Evolutionary conservation across 1,140 invertebrate species (phyloP).

Genomic region (Hyles vespertilio): DNA sequence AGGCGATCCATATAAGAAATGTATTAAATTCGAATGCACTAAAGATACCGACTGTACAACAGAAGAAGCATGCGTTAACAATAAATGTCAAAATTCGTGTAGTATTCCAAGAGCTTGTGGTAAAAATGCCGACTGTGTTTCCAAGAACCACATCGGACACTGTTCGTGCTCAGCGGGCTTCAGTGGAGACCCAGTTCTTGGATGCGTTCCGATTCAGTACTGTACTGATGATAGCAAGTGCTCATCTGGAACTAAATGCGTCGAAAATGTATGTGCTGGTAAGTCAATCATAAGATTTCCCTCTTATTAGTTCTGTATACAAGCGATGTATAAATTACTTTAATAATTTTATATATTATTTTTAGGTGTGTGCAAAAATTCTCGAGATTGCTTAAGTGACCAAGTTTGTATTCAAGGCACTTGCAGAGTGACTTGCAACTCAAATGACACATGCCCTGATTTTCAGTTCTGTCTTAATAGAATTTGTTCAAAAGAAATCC

Average conservation of each 20-base stretch:
- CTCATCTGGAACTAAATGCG: constrained; percentile 86
- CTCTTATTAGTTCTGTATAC: neutral
- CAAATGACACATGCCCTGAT: constrained; percentile 86
- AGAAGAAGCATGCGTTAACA: constrained; percentile 84
- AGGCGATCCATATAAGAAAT: constrained; percentile 84
- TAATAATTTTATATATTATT: constrained; percentile 13
- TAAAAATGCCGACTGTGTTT: constrained; percentile 83
- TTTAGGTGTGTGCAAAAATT: constrained; percentile 82
- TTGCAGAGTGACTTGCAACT: constrained; percentile 87
- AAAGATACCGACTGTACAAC: constrained; percentile 85
- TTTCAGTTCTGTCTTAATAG: constrained; percentile 89
- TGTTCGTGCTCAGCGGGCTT: constrained; percentile 88
- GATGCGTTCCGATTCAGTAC: constrained; percentile 87
- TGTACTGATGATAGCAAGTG: constrained; percentile 87
- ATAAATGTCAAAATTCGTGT: constrained; percentile 89
- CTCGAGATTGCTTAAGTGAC: constrained; percentile 87
- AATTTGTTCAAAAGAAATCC: constrained; percentile 87
- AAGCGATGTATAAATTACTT: neutral
- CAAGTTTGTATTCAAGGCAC: constrained; percentile 87
- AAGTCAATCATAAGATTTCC: constrained; percentile 37
- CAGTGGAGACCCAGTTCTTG: constrained; percentile 90
- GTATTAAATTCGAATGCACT: constrained; percentile 84
- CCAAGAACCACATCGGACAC: constrained; percentile 84
- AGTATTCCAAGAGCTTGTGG: constrained; percentile 88
- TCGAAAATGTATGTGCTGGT: constrained; percentile 87